These are phyloP conservation scores for Amphiprion ocellaris DNA, from an alignment of 2,113 vertebrate species.

Conservation along the genomic window DNA sequence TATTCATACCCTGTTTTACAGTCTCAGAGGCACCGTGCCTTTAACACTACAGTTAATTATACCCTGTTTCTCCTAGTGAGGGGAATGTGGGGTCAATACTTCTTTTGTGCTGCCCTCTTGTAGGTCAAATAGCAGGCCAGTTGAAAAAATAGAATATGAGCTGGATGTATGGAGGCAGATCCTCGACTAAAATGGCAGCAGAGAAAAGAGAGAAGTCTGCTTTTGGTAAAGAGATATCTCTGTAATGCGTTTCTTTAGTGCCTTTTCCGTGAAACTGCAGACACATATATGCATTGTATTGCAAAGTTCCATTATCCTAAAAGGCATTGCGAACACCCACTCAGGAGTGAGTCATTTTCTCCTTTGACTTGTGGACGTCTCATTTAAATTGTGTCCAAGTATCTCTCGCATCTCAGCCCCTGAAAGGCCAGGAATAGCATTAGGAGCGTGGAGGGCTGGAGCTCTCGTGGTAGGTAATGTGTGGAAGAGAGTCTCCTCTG, in stretches of 20 bases:
- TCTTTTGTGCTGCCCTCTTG: conserved; percentile 60
- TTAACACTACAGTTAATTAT: conserved; percentile 80
- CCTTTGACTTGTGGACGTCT: conserved; percentile 44
- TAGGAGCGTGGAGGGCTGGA: conserved; percentile 10
- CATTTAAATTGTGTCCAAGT: conserved; percentile 28
- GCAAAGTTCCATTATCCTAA: conserved; percentile 23
- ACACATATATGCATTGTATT: conserved; percentile 23
- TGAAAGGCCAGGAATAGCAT: conserved; percentile 32
- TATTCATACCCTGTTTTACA: conserved; percentile 71
- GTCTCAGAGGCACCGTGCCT: conserved; percentile 62
- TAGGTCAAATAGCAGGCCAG: conserved; percentile 65
- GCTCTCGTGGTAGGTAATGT: conserved; percentile 35
- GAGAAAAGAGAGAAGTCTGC: conserved; percentile 24
- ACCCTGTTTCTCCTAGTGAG: conserved; percentile 57
- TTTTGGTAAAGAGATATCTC: conserved; percentile 37
- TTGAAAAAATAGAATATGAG: conserved; percentile 58
- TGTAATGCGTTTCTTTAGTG: conserved; percentile 44
- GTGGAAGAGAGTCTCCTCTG: conserved; percentile 30
- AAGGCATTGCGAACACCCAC: conserved; percentile 7
- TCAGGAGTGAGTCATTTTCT: conserved; percentile 34
- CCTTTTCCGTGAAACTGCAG: conserved; percentile 37
- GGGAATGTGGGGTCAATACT: conserved; percentile 72
- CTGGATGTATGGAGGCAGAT: conserved; percentile 47
- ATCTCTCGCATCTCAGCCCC: conserved; percentile 21
- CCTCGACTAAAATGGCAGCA: conserved; percentile 32